Evolutionary conservation across 2,113 vertebrate species (phyloP), one percentile per base, ranked within the genome.

Genomic region (Pelvicachromis taeniatus): DNA sequence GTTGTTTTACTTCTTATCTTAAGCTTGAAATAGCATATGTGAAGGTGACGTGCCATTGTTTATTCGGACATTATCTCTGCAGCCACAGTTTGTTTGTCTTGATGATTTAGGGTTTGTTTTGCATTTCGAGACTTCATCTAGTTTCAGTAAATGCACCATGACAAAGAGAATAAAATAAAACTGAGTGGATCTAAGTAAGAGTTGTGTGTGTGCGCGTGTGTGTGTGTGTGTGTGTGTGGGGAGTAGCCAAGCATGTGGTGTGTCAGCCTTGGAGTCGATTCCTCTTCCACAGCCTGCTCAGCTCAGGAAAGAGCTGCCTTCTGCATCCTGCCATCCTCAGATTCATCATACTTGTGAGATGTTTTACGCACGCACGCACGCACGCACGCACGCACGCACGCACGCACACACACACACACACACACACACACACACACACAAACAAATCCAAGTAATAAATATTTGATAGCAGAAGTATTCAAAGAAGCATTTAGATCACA

Each of bases 191-290:
- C 48, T 9, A 38, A 84, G 23, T 56, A 9, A 48, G 23, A 13
- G 19, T 0, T 19, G 58, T 33, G 58, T 31, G 0, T 7, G 11
- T 23, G 21, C 16, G 1, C 7, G 33, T 35, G 14, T 85, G 23
- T 77, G 40, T 73, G 14, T 59, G 9, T 70, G 21, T 84, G 45
- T 87, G 52, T 75, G 17, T 77, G 10, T 77, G 17, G 80, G 38
- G 61, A 26, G 86, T 87, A 99, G 98, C 96, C 29, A 92, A 92
- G 33, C 96, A 97, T 2, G 91, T 96, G 85, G 95, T 91, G 86
- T 96, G 96, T 70, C 98, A 99, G 91, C 97, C 97, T 0, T 99
- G 98, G 98, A 97, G 94, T 92, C 94, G 95, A 23, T 97, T 98
- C 94, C 92, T 99, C 87, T 93, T 99, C 55, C 93, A 95, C 94